These are phyloP conservation scores for Hypolimnas misippus DNA, from an alignment of 2,888 invertebrate species.

Conservation along the genomic window DNA sequence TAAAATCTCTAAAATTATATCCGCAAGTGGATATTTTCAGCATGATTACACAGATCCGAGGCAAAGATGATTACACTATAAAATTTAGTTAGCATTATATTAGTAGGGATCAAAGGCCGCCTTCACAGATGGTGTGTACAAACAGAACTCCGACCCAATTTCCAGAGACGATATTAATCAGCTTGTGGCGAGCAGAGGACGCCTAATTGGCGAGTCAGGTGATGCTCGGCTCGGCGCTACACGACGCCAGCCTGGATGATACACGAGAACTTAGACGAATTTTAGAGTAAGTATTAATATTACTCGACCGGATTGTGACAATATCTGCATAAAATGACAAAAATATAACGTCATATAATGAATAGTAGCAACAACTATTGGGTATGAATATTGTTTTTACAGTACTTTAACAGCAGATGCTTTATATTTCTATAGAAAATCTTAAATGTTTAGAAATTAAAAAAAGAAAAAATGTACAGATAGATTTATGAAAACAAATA, in stretches of 20 bases:
- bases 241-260: neutral
- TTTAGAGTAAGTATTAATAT: too few species aligned
- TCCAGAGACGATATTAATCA: conserved; percentile 24
- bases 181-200: conserved; percentile 17
- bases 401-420: too few species aligned
- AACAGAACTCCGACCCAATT: conserved; percentile 23
- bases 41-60: neutral
- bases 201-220: conserved; percentile 21
- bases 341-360: too few species aligned
- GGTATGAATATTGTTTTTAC: too few species aligned
- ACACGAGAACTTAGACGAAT: neutral
- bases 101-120: conserved; percentile 16
- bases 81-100: neutral
- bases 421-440: too few species aligned
- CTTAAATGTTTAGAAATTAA: too few species aligned
- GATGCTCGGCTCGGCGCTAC: neutral
- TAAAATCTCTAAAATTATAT: too few species aligned
- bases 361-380: too few species aligned
- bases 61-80: neutral
- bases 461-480: too few species aligned
- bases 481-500: too few species aligned
- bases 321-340: too few species aligned
- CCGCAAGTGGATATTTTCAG: neutral
- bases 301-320: too few species aligned
- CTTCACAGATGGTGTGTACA: conserved; percentile 16